Conservation (phyloP, 2,888 invertebrate species). For the Mesoligia furuncula region DNA sequence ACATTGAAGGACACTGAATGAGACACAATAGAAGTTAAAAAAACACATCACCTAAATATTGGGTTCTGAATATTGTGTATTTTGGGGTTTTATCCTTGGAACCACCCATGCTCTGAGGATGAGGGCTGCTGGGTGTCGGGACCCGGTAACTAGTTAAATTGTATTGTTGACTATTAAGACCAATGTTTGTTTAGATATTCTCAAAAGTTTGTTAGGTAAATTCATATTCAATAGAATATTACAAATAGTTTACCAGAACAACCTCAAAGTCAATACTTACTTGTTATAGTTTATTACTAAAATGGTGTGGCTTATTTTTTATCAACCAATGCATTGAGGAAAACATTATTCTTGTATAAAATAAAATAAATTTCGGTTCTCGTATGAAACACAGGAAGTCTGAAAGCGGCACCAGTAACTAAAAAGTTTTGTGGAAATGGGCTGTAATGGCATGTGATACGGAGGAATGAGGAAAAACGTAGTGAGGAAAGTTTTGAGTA, state of each 20-base stretch:
- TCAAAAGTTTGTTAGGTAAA: neutral
- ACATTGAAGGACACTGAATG: too few species aligned
- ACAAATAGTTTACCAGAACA: neutral
- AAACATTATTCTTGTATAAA: conserved; percentile 12
- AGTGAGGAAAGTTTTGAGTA: neutral
- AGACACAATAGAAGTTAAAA: too few species aligned
- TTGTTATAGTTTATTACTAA: neutral
- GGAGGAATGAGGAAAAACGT: neutral
- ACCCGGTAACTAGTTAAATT: too few species aligned
- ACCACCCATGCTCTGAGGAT: too few species aligned
- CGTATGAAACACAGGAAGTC: too few species aligned
- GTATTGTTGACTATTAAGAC: neutral
- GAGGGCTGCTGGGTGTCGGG: neutral
- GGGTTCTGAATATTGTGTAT: too few species aligned
- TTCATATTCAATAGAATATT: neutral
- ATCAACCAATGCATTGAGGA: conserved; percentile 23
- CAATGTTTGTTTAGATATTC: neutral
- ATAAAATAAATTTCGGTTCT: neutral
- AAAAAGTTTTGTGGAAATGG: neutral
- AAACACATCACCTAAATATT: neutral
- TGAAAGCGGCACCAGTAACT: neutral
- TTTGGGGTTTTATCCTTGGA: neutral
- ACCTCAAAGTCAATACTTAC: neutral
- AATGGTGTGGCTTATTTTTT: conserved; percentile 3
- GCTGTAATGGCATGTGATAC: neutral